phyloP scores from a whole-genome alignment of 2,113 vertebrate genomes.

The Notothenia rossii region DNA sequence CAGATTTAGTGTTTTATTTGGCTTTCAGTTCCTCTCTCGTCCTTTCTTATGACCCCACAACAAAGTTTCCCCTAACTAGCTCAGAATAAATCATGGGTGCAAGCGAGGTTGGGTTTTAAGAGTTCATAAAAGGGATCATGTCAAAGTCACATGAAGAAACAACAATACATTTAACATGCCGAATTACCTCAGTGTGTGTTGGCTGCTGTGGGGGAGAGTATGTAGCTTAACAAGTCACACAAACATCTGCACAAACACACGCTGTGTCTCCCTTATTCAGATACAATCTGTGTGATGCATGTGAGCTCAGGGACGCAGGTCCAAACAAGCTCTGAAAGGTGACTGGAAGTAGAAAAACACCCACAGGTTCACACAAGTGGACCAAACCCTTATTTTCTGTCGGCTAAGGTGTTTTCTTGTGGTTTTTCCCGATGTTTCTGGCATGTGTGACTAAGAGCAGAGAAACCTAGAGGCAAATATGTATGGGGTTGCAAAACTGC shows the following conservation, averaged over 20 bases:
- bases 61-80: conserved; percentile 56
- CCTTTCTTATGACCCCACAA: conserved; percentile 56
- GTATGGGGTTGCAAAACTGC: neutral
- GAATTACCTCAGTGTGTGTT: conserved; percentile 15
- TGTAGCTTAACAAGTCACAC: conserved; percentile 36
- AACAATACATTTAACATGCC: conserved; percentile 21
- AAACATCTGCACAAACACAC: conserved; percentile 23
- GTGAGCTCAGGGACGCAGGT: conserved; percentile 45
- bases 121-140: conserved; percentile 41
- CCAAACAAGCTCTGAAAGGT: conserved; percentile 43
- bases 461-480: conserved; percentile 4
- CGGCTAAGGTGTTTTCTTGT: conserved; percentile 41
- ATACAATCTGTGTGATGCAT: conserved; percentile 17
- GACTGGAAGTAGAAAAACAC: conserved; percentile 27
- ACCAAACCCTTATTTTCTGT: conserved; percentile 32
- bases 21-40: conserved; percentile 52
- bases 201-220: neutral
- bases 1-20: conserved; percentile 68
- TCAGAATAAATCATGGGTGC: conserved; percentile 27
- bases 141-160: conserved; percentile 20
- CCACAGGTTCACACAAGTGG: conserved; percentile 32
- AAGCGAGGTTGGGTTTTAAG: conserved; percentile 44
- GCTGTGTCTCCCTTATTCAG: conserved; percentile 5
- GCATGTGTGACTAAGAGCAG: neutral
- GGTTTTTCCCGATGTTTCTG: conserved; percentile 29